Evolutionary conservation across 2,888 invertebrate genomes (phyloP), one percentile per base, ranked within the genome.

Genomic region (Cataglyphis rosenhaueri): DNA sequence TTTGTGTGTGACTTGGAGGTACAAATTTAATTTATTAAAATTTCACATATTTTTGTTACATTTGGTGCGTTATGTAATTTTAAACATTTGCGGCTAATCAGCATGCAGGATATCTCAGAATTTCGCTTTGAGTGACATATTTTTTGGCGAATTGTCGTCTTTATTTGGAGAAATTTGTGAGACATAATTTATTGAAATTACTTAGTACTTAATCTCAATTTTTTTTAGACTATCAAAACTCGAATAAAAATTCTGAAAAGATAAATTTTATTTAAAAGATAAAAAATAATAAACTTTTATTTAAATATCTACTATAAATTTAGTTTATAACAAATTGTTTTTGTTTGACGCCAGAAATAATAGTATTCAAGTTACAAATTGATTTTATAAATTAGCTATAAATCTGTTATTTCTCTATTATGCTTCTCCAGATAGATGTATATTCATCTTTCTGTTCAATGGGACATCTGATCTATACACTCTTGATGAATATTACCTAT

Each of bases 1-100:
- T 35, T 52, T 52, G 8, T n/a, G n/a, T 35, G 21, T 29, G 25
- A n/a, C 21, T 61, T 8, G 6, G n/a, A 52, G 52, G 18, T 66
- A 66, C 25, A 76, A 52, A 65, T 76, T 52, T 66, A 76, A 76
- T 76, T 52, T n/a, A 32, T 25, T 65, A 38, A 75, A 74, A 29
- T 73, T 41, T 61, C 4, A 41, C 29, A 29, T 38, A 15, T 64
- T 62, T 74, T 29, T 44, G 4, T 48, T 25, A 32, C 12, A 21
- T 74, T 74, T 44, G 18, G 29, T 6, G 8, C 6, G 21, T 48
- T 35, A 65, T 25, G 25, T 65, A 41, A 62, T 29, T 61, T 73
- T 71, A 38, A 25, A 38, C 12, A n/a, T 57, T 55, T 35, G 12
- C 18, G n/a, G 41, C 29, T 41, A 29, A 61, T 74, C 29, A 57